Base-by-base conservation (phyloP, 2,797 vertebrate genomes). In the Melanotaenia pygmaea region DNA sequence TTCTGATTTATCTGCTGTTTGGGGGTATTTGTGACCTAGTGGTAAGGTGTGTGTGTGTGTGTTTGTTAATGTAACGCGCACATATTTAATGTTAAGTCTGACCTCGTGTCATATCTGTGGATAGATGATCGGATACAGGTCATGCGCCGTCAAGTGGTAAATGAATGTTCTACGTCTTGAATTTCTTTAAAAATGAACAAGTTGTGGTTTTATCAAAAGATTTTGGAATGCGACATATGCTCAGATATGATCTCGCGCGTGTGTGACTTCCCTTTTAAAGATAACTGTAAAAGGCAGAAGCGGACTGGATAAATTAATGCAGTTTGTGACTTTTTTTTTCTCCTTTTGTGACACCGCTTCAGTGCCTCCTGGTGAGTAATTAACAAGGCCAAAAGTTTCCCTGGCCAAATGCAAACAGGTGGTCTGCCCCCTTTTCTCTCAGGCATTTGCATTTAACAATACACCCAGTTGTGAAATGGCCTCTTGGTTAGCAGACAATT, bases 361-460 rank as follows among this genome's bases (percentile, higher is more conserved):
- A 64, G 58, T 89, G 80, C 83, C 90, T 91, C 93, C 82, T 86
- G 88, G 88, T 90, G 88, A 93, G 93, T 93, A 95, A 95, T 97
- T 96, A 96, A 94, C 95, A 94, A 93, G 93, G 95, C 91, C 92
- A 92, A 92, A 86, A 84, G 91, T 91, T 93, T 92, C 77, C 62
- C 70, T 84, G 77, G 71, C 85, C 86, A 88, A 91, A 94, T 92
- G 92, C 89, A 93, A 91, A 94, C 92, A 92, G 90, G 93, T 89
- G 93, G 93, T 87, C 89, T 69, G 30, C 73, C 79, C 80, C 88
- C 87, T 64, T 71, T 81, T 76, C 66, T 76, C 64, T 34, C 51
- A 60, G 26, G 18, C 79, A 93, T 94, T 94, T 89, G 90, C 92
- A 91, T 94, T 90, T 92, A 88, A 94, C 91, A 92, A 92, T 89